These are phyloP conservation scores for Thamnophis elegans DNA, from an alignment of 2,797 vertebrate genomes.

Conservation along the genomic window DNA sequence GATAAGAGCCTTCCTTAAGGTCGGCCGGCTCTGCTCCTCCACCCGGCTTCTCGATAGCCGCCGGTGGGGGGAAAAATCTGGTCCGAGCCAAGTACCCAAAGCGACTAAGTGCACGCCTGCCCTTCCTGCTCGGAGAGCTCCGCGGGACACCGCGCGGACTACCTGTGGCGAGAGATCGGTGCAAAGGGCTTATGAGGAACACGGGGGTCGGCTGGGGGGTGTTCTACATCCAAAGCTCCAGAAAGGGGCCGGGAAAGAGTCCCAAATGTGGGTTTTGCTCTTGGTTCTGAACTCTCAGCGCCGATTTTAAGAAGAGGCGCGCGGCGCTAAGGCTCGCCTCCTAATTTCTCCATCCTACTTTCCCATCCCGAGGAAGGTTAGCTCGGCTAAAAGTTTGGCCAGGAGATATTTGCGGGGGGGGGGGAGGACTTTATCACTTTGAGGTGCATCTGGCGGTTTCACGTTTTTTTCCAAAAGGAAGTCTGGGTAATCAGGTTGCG, in stretches of 20 bases:
- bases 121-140: neutral
- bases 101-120: no score
- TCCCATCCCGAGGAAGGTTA: neutral
- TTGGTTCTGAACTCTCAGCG: neutral
- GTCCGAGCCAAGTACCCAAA: neutral
- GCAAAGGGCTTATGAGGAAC: no score
- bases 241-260: no score
- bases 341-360: neutral
- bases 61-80: neutral
- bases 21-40: neutral
- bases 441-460: neutral
- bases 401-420: neutral
- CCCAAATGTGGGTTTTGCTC: neutral
- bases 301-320: neutral
- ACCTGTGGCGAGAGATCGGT: neutral
- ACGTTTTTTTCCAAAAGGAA: neutral
- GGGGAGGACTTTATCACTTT: neutral
- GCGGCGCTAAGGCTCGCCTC: neutral
- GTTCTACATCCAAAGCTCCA: no score
- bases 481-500: neutral
- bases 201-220: fast-evolving
- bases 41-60: neutral
- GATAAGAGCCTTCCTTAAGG: neutral
- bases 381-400: neutral
- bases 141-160: neutral